These are phyloP conservation scores for Catostylus mosaicus DNA, from an alignment of 30 jellyfish, hydroid and myxozoan genomes.

Conservation along the genomic window DNA sequence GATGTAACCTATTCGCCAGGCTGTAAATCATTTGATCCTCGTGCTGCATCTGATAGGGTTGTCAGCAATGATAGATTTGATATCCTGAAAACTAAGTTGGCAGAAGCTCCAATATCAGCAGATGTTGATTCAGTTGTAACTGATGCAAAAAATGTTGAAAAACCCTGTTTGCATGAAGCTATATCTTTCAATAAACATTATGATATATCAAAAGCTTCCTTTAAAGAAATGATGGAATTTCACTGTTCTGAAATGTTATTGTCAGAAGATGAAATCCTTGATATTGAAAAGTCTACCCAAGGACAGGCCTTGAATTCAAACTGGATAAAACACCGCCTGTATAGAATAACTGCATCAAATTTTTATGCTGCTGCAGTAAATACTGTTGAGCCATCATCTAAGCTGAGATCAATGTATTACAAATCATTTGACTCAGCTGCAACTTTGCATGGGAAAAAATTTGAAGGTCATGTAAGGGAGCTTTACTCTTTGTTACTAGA, in stretches of 20 bases:
- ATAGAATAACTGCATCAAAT: constrained; percentile 57
- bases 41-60: constrained; percentile 27
- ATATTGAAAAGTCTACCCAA: constrained; percentile 26
- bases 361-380: constrained; percentile 51
- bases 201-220: constrained; percentile 39
- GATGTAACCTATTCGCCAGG: not conserved
- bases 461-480: constrained; percentile 44
- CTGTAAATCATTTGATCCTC: constrained; percentile 3
- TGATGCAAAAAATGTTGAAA: no score
- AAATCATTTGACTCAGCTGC: constrained; percentile 32
- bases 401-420: constrained; percentile 36
- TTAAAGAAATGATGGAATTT: constrained; percentile 50
- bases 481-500: constrained; percentile 13
- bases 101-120: no score
- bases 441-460: constrained; percentile 53
- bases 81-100: not conserved
- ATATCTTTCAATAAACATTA: constrained; percentile 37
- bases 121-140: no score
- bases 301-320: constrained; percentile 23
- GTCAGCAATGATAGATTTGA: constrained; percentile 1
- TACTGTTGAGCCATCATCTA: constrained; percentile 65
- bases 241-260: not conserved
- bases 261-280: constrained; percentile 6
- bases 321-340: constrained; percentile 33
- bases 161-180: constrained; percentile 15